Percentiles rank a stretch among this genome's conserved stretches.
Evolutionary conservation across 2,113 vertebrate species (phyloP).

Genomic region (Ariopsis seemanni): DNA sequence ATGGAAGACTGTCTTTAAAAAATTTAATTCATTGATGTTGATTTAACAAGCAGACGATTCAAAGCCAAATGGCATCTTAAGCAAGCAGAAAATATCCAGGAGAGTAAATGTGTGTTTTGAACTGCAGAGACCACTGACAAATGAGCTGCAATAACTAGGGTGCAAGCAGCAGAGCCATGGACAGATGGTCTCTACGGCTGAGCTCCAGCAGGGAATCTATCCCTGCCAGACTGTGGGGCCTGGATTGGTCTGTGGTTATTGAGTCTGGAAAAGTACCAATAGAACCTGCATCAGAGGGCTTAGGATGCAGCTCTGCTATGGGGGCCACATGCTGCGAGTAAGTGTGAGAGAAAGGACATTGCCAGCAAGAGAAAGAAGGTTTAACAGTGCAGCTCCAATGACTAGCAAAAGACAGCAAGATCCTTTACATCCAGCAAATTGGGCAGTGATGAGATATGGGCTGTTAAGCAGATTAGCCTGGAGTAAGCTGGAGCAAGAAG

Average conservation of each 20-base stretch:
- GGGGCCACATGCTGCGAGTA: constrained; percentile 24
- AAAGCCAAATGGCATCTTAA: neutral
- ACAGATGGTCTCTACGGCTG: constrained; percentile 44
- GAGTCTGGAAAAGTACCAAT: constrained; percentile 36
- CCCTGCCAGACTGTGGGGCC: constrained; percentile 31
- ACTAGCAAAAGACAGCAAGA: constrained; percentile 14
- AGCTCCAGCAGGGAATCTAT: constrained; percentile 34
- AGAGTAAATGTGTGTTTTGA: constrained; percentile 33
- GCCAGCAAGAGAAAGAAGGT: constrained; percentile 13
- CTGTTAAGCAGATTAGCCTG: constrained; percentile 31
- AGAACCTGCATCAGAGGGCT: constrained; percentile 37
- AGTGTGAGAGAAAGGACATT: constrained; percentile 29
- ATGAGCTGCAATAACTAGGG: constrained; percentile 51
- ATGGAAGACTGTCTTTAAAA: neutral
- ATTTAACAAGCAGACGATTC: neutral
- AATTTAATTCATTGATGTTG: neutral
- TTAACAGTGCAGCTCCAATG: constrained; percentile 22
- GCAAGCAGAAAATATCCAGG: constrained; percentile 29
- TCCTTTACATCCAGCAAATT: neutral
- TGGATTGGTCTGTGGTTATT: constrained; percentile 35
- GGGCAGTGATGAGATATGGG: constrained; percentile 19
- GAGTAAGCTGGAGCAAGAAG: neutral
- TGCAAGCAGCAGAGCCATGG: constrained; percentile 40
- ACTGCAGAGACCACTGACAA: constrained; percentile 55
- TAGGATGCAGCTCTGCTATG: neutral